Base-by-base conservation (phyloP, 1,140 invertebrate genomes). In the Sycophaga agraensis region DNA sequence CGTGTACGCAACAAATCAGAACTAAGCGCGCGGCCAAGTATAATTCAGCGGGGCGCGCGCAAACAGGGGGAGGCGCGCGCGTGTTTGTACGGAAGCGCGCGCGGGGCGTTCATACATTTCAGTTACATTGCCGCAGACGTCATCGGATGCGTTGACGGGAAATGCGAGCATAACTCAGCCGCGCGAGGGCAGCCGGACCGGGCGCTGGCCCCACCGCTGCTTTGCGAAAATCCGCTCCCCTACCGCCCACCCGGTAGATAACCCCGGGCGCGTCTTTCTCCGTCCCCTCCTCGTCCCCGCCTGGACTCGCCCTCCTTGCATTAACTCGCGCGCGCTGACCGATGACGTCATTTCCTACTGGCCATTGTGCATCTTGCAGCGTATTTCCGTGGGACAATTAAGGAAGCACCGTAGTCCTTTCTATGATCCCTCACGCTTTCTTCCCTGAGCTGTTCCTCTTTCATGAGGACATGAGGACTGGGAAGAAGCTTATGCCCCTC, bases 131-230 rank as follows among this genome's bases (percentile, higher is more conserved):
- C 72, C 71, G 72, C 72, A 70, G 73, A 77, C 74, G 75, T 77
- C 73, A 77, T 77, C 72, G 75, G 75, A 77, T 77, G 73, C 71
- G 74, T 73, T 77, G 74, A 77, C 74, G 75, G 75, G 75, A 77
- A 77, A 77, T 77, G 73, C 75, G 70, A 76, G 75, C 75, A 77
- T 77, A 77, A 77, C 70, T 76, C 75, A 77, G 72, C 72, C 68
- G 69, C 70, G n/a, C n/a, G 66, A 66, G 31, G 31, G 31, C 31
- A 34, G 11, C 31, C 72, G 70, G 71, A 11, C 4, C 4, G 7
- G n/a, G n/a, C n/a, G n/a, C n/a, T n/a, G 37, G 31, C 46, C 54
- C 8, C 49, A 40, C 31, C 7, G 39, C 21, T 54, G 49, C 45
- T 56, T 39, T 42, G 49, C 22, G 58, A 65, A 63, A 62, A 57